Conservation (phyloP, 2,888 invertebrate genomes). For the Amblyjoppa fuscipennis region DNA sequence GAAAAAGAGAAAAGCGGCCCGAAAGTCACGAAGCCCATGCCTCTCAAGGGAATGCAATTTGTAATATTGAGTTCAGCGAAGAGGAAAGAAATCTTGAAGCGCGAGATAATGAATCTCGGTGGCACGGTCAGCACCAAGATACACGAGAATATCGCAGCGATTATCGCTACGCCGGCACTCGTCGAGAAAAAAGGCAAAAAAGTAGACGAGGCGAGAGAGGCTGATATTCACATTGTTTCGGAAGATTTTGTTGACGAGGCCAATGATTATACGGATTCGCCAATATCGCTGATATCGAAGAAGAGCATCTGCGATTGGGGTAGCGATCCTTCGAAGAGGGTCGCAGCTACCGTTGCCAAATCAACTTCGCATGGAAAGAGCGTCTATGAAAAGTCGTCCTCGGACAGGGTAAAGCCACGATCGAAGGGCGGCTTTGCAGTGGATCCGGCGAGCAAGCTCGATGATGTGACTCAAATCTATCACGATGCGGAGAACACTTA, state of each 20-base stretch:
- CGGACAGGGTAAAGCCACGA: constrained; percentile 88
- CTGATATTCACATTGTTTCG: constrained; percentile 93
- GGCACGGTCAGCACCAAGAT: constrained; percentile 90
- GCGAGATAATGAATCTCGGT: constrained; percentile 90
- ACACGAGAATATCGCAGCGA: constrained; percentile 89
- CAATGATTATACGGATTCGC: constrained; percentile 87
- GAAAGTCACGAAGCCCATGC: constrained; percentile 89
- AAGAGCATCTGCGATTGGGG: constrained; percentile 94
- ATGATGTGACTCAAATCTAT: constrained; percentile 93
- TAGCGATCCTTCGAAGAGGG: constrained; percentile 87
- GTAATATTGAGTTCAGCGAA: constrained; percentile 88
- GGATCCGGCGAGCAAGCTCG: constrained; percentile 95
- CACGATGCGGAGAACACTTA: constrained; percentile 88
- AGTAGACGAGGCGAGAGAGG: constrained; percentile 89
- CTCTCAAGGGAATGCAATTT: constrained; percentile 93
- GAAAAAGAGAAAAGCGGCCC: constrained; percentile 86
- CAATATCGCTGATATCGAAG: constrained; percentile 89
- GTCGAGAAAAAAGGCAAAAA: constrained; percentile 89
- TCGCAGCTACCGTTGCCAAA: constrained; percentile 87
- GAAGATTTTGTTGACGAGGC: constrained; percentile 91
- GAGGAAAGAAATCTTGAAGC: constrained; percentile 89
- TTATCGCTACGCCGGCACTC: constrained; percentile 90
- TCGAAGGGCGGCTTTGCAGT: constrained; percentile 95
- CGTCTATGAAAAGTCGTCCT: constrained; percentile 83
- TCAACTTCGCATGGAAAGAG: constrained; percentile 88